A percentile compares a stretch with the other conserved stretches of the same genome.
Evolutionary conservation across 2,113 vertebrate genomes (phyloP).

Genomic region (Panthera tigris): DNA sequence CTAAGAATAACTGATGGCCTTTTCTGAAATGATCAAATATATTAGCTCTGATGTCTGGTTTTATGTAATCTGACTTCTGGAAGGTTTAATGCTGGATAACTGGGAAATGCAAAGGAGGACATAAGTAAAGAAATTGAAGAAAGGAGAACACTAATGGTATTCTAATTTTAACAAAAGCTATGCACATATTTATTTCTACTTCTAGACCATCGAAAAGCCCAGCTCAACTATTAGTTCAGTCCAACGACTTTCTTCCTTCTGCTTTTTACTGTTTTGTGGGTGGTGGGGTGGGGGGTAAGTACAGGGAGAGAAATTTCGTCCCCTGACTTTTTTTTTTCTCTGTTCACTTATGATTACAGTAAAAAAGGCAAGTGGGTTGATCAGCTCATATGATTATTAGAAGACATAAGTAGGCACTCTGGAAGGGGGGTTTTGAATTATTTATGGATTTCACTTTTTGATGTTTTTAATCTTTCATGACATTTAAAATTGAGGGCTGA

Average conservation of each 20-base stretch:
- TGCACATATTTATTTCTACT: not conserved
- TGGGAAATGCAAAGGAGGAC: not conserved
- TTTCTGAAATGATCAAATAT: not conserved
- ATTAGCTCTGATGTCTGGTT: not conserved
- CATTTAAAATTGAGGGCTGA: not conserved
- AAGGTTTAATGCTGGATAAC: not conserved
- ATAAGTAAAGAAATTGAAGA: not conserved
- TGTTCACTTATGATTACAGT: not conserved
- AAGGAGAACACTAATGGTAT: not conserved
- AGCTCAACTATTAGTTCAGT: not conserved
- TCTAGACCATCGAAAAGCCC: not conserved
- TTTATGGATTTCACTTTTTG: not conserved
- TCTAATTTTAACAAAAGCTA: not conserved
- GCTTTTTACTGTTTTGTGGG: not conserved
- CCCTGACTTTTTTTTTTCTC: not conserved
- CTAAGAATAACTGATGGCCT: not conserved
- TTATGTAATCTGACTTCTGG: not conserved
- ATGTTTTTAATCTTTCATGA: not conserved
- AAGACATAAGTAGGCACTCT: not conserved
- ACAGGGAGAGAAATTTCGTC: not conserved
- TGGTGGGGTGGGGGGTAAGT: fast-evolving
- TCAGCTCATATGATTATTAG: not conserved
- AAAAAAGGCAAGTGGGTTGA: not conserved
- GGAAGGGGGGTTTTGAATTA: not conserved
- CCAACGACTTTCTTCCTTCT: not conserved